Evolutionary conservation across 2,797 vertebrate species (phyloP).

Genomic region (Pipistrellus pygmaeus): DNA sequence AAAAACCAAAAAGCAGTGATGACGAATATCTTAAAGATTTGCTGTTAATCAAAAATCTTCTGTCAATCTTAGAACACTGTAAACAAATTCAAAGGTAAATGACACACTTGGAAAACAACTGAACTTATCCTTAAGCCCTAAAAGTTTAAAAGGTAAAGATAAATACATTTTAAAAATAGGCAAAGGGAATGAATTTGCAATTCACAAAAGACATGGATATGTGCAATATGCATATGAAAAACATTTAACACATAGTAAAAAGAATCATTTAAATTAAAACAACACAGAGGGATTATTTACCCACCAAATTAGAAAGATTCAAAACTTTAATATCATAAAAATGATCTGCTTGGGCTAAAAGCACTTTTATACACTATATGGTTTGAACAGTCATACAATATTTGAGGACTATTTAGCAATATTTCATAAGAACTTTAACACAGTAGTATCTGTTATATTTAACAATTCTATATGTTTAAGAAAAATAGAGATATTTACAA

Average conservation of each 20-base stretch:
- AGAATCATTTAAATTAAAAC: conserved; percentile 28
- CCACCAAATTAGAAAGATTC: neutral
- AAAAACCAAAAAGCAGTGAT: neutral
- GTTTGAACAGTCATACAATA: neutral
- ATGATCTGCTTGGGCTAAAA: neutral
- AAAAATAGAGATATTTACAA: neutral
- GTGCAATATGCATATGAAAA: neutral
- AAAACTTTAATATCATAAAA: neutral
- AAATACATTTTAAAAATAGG: neutral
- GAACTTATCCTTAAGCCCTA: neutral
- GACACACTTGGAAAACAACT: neutral
- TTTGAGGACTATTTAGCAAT: neutral
- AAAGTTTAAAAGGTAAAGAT: conserved; percentile 2
- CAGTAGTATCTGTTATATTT: neutral
- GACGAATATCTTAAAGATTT: neutral
- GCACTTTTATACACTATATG: neutral
- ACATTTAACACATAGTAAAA: neutral
- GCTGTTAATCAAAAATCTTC: neutral
- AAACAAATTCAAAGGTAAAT: conserved; percentile 14
- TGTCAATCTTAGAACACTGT: neutral
- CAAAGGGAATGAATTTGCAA: neutral
- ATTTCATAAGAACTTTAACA: neutral
- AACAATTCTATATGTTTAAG: neutral
- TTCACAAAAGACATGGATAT: neutral
- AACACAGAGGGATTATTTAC: neutral